Evolutionary conservation across 1,140 invertebrate genomes (phyloP).

Genomic region (Brachionus manjavacas): DNA sequence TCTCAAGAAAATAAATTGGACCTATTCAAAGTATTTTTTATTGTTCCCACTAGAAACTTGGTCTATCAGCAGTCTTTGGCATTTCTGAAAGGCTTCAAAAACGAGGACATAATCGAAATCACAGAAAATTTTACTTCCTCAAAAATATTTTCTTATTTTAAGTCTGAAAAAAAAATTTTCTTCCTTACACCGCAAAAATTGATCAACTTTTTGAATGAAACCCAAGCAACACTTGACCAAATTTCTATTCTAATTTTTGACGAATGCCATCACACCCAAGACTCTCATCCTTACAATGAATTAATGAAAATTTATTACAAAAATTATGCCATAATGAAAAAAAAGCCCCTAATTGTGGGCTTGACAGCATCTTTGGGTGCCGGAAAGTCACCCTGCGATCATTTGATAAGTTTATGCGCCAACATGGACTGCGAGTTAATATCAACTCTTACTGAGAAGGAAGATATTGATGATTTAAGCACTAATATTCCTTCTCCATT

Average conservation of each 20-base stretch:
- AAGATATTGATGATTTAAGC: background rate
- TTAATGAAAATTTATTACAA: constrained; percentile 10
- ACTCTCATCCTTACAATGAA: constrained; percentile 4
- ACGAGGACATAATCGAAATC: background rate
- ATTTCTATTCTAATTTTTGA: constrained; percentile 19
- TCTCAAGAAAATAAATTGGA: background rate
- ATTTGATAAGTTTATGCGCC: constrained; percentile 2
- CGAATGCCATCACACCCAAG: constrained; percentile 26
- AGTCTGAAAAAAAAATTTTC: background rate
- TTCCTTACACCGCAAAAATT: constrained; percentile 30
- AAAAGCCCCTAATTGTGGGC: constrained; percentile 2
- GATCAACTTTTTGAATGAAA: background rate
- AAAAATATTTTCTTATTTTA: background rate
- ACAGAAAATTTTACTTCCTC: background rate
- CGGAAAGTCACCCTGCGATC: background rate
- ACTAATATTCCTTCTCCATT: constrained; percentile 3
- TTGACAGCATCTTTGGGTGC: background rate
- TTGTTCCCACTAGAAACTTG: background rate
- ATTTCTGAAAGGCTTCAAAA: background rate
- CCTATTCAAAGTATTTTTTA: background rate
- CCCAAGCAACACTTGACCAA: background rate
- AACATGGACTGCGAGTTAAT: background rate
- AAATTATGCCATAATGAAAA: background rate
- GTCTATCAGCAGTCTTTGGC: background rate
- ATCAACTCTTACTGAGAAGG: background rate